Percentiles rank a stretch among this genome's conserved stretches.
Conservation (phyloP, 2,888 invertebrate genomes). For the Tromatobia lineatoria region DNA sequence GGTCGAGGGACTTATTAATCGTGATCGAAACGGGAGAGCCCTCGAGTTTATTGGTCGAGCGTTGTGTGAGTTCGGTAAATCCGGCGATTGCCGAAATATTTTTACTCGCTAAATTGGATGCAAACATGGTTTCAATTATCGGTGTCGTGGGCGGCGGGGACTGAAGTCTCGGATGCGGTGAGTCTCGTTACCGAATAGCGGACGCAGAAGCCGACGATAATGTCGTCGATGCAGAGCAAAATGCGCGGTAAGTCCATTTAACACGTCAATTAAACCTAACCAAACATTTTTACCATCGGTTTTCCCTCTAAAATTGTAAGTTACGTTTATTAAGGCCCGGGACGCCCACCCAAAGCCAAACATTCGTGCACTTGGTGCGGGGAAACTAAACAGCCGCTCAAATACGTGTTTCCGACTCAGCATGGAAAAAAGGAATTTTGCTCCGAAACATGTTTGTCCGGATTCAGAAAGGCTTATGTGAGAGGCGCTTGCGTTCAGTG, state of each 20-base stretch:
- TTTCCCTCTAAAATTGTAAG: constrained; percentile 23
- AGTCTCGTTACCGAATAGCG: constrained; percentile 37
- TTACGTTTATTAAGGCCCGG: constrained; percentile 88
- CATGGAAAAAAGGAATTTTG: constrained; percentile 97
- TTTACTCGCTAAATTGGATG: constrained; percentile 33
- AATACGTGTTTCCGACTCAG: constrained; percentile 94
- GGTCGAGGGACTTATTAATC: not conserved
- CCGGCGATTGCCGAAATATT: constrained; percentile 36
- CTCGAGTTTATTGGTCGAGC: not conserved
- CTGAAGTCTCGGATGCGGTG: constrained; percentile 46
- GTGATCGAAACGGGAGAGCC: not conserved
- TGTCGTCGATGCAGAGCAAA: constrained; percentile 80
- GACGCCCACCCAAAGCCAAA: constrained; percentile 93
- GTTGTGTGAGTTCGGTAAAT: not conserved
- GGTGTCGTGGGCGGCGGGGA: constrained; percentile 32
- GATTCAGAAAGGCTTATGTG: constrained; percentile 95
- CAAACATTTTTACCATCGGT: constrained; percentile 30
- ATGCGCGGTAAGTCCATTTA: constrained; percentile 77
- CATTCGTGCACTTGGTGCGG: constrained; percentile 94
- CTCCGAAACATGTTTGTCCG: constrained; percentile 95
- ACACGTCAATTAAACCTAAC: constrained; percentile 51
- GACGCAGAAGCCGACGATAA: constrained; percentile 55
- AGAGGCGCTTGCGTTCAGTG: constrained; percentile 95
- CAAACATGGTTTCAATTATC: constrained; percentile 59
- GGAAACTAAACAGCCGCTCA: constrained; percentile 93